Conservation (phyloP, 2,888 invertebrate genomes). For the Strigamia maritima region DNA sequence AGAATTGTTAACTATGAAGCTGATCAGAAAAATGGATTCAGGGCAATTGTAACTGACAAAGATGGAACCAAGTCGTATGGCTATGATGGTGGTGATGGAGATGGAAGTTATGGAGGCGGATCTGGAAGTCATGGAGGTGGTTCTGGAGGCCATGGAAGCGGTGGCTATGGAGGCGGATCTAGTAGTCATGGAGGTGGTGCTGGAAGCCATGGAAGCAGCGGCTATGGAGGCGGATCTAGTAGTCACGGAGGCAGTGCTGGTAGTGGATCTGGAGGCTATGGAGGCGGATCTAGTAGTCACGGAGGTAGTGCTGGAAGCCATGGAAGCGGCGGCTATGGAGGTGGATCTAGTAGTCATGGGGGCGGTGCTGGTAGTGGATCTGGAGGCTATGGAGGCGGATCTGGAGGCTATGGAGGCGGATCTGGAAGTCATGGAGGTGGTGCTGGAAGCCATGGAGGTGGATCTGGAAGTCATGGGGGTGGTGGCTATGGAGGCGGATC, state of each 20-base stretch:
- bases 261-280: neutral
- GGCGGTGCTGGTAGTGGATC: neutral
- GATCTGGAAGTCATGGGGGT: neutral
- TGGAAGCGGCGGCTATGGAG: slow-evolving; percentile 13
- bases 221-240: neutral
- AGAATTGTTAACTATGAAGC: slow-evolving; percentile 71
- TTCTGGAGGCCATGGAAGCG: neutral
- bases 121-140: slow-evolving; percentile 15
- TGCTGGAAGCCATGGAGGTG: neutral
- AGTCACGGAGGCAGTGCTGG: neutral
- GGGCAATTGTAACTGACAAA: slow-evolving; percentile 60
- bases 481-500: slow-evolving; percentile 15
- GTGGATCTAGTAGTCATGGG: neutral
- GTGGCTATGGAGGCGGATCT: neutral
- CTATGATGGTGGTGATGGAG: slow-evolving; percentile 15
- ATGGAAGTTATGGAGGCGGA: slow-evolving; percentile 2
- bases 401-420: neutral
- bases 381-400: slow-evolving; percentile 2
- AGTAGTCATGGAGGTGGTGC: neutral
- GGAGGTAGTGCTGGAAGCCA: neutral
- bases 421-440: neutral
- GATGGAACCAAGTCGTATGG: slow-evolving; percentile 36
- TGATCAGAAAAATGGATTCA: slow-evolving; percentile 70
- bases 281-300: slow-evolving; percentile 6
- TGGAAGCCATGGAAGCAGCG: neutral